Conservation (phyloP, 2,113 vertebrate species). For the Oceanodroma tethys region DNA sequence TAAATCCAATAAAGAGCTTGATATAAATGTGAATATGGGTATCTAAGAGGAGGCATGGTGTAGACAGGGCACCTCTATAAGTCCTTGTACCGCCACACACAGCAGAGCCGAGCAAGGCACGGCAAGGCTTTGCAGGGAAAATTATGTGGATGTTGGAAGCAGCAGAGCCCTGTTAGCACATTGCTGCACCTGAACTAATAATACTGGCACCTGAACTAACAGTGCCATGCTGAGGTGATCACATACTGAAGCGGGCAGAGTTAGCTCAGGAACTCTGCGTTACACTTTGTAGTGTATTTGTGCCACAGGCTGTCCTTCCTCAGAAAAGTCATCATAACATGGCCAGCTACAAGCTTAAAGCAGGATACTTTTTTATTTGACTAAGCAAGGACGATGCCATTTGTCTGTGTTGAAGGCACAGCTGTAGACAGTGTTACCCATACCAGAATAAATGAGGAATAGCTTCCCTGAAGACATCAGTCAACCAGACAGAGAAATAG, state of each 20-base stretch:
- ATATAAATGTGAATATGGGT: background rate
- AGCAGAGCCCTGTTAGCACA: background rate
- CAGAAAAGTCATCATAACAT: background rate
- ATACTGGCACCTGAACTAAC: constrained; percentile 38
- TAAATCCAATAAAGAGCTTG: background rate
- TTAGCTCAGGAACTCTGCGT: background rate
- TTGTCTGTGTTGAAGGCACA: background rate
- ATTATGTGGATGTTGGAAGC: constrained; percentile 2
- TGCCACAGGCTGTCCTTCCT: constrained; percentile 5
- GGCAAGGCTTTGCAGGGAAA: background rate
- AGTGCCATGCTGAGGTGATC: constrained; percentile 30
- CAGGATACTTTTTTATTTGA: background rate
- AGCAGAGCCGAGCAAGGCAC: background rate
- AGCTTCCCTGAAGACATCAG: background rate
- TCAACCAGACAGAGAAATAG: background rate
- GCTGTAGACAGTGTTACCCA: background rate
- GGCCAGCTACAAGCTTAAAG: background rate
- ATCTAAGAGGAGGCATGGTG: background rate
- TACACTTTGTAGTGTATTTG: background rate
- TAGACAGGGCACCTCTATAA: background rate
- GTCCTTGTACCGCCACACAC: background rate
- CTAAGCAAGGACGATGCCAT: background rate
- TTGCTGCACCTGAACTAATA: constrained; percentile 46
- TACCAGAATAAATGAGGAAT: background rate
- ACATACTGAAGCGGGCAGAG: background rate